Conservation (phyloP, 2,888 invertebrate species). For the Conus canariensis region DNA sequence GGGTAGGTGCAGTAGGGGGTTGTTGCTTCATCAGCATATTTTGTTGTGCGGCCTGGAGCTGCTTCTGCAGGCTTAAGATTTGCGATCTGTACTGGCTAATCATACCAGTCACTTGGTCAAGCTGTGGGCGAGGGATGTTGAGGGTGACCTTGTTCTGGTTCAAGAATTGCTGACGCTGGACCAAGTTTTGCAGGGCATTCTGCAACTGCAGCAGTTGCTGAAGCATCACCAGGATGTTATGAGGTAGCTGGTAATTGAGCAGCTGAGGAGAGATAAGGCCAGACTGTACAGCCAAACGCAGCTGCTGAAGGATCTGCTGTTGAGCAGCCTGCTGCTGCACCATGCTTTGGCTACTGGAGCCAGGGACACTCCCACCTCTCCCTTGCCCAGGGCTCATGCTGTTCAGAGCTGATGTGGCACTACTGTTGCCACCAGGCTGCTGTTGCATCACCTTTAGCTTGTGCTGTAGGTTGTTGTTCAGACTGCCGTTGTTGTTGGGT, state of each 20-base stretch:
- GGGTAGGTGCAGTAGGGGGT: slow-evolving; percentile 49
- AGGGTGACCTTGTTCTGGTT: slow-evolving; percentile 65
- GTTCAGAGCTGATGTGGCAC: slow-evolving; percentile 53
- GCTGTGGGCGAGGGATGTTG: slow-evolving; percentile 68
- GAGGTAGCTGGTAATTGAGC: slow-evolving; percentile 95
- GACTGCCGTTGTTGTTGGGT: slow-evolving; percentile 81
- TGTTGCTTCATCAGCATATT: slow-evolving; percentile 78
- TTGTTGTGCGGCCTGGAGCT: slow-evolving; percentile 91
- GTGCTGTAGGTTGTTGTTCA: slow-evolving; percentile 82
- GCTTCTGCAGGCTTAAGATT: slow-evolving; percentile 89
- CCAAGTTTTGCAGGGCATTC: slow-evolving; percentile 88
- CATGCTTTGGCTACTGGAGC: slow-evolving; percentile 44
- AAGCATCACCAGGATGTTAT: slow-evolving; percentile 92
- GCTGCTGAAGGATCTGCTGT: slow-evolving; percentile 76
- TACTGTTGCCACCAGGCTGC: slow-evolving; percentile 80
- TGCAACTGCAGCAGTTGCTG: slow-evolving; percentile 92
- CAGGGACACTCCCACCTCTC: slow-evolving; percentile 74
- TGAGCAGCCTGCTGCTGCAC: slow-evolving; percentile 77
- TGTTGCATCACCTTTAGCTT: slow-evolving; percentile 81
- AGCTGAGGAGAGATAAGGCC: slow-evolving; percentile 77
- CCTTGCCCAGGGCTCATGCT: slow-evolving; percentile 56
- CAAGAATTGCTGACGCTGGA: slow-evolving; percentile 68
- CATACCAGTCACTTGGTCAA: slow-evolving; percentile 89
- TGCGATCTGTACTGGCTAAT: slow-evolving; percentile 96
- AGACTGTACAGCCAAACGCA: slow-evolving; percentile 76